Conservation (phyloP, 1,140 invertebrate species). For the Lepidurus apus region DNA sequence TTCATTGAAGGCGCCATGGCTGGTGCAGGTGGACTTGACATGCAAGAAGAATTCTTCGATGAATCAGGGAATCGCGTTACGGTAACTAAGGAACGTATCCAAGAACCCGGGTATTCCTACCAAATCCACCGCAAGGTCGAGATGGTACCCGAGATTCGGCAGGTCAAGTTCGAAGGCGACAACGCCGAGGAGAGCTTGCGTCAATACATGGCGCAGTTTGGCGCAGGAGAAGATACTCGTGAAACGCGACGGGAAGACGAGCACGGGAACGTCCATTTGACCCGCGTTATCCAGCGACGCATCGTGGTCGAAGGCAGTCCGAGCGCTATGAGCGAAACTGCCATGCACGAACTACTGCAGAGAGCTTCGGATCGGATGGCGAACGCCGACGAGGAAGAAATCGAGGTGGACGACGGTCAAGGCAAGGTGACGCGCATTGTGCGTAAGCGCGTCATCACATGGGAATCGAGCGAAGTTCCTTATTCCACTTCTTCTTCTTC, state of each 20-base stretch:
- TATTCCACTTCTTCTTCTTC: constrained; percentile 30
- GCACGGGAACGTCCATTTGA: constrained; percentile 51
- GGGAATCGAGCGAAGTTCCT: neutral
- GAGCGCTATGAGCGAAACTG: constrained; percentile 30
- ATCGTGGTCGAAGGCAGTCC: constrained; percentile 44
- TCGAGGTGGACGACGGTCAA: constrained; percentile 36
- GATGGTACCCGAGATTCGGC: constrained; percentile 50
- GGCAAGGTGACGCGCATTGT: constrained; percentile 31
- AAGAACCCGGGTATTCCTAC: constrained; percentile 44
- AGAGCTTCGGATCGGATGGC: constrained; percentile 34
- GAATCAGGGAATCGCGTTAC: neutral
- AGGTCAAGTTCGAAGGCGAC: constrained; percentile 52
- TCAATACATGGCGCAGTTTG: constrained; percentile 50
- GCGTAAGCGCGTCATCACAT: constrained; percentile 23
- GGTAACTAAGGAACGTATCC: constrained; percentile 34
- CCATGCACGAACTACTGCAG: constrained; percentile 13
- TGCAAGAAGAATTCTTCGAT: neutral
- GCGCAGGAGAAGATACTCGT: constrained; percentile 49
- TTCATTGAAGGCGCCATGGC: neutral
- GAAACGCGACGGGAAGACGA: constrained; percentile 49
- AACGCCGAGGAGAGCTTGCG: constrained; percentile 49
- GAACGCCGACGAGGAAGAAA: constrained; percentile 39
- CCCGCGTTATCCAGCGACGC: constrained; percentile 48
- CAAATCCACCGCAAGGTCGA: constrained; percentile 48
- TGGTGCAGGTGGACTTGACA: neutral